Percentiles rank a stretch among this genome's conserved stretches.
phyloP scores from a whole-genome alignment of 2,797 vertebrate species.

The Momotus momota region DNA sequence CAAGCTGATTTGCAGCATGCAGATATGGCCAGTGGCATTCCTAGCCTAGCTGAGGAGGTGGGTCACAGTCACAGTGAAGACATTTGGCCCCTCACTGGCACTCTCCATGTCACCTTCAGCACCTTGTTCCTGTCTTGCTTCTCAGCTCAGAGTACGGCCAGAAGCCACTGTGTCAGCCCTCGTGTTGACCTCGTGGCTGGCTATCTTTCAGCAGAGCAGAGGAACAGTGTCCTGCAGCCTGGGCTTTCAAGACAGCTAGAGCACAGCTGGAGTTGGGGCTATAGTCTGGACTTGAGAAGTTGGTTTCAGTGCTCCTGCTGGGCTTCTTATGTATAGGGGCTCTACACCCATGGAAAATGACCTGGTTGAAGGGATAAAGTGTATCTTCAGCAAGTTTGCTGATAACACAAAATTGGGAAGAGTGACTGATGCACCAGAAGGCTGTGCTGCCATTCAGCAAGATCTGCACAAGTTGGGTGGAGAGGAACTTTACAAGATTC shows the following conservation, averaged over 20 bases:
- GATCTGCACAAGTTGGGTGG: too few species aligned
- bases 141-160: accelerated
- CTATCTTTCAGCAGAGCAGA: not conserved
- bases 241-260: not conserved
- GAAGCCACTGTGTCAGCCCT: not conserved
- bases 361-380: too few species aligned
- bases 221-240: accelerated
- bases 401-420: too few species aligned
- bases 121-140: not conserved
- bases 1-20: not conserved
- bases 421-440: too few species aligned
- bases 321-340: not conserved
- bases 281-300: not conserved
- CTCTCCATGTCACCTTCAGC: not conserved
- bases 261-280: accelerated
- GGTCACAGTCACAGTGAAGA: not conserved
- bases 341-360: not conserved
- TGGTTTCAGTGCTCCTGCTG: not conserved
- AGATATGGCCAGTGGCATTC: accelerated
- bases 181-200: accelerated
- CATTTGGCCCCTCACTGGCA: not conserved
- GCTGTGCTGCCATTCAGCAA: too few species aligned
- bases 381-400: too few species aligned
- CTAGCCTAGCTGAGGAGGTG: not conserved
- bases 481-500: too few species aligned